Conservation (phyloP, 2,888 invertebrate genomes). For the Lathronympha strigana region DNA sequence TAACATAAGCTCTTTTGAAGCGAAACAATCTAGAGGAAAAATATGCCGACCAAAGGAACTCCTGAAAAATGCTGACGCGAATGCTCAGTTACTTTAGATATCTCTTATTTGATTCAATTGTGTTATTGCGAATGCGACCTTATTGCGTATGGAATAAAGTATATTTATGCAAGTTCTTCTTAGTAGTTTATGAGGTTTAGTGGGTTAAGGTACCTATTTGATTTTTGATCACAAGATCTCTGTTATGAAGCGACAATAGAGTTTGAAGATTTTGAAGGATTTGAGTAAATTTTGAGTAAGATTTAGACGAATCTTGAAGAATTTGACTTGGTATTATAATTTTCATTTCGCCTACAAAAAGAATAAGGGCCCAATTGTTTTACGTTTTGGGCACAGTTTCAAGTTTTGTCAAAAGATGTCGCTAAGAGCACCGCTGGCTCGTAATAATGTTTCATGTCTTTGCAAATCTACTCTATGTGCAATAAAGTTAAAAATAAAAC, state of each 20-base stretch:
- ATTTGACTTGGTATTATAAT: not conserved
- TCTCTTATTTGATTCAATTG: not conserved
- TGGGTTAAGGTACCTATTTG: constrained; percentile 1
- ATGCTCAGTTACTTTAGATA: not conserved
- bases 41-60: constrained; percentile 5
- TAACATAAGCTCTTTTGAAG: not conserved
- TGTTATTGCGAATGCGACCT: not conserved
- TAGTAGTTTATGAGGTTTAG: not conserved
- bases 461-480: too few species aligned
- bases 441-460: too few species aligned
- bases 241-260: constrained; percentile 18
- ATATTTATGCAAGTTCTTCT: not conserved
- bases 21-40: not conserved
- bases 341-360: too few species aligned
- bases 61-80: constrained; percentile 19
- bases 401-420: too few species aligned
- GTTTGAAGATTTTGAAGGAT: constrained; percentile 13
- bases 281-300: not conserved
- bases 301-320: not conserved
- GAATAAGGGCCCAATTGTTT: too few species aligned
- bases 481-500: too few species aligned
- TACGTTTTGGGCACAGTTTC: too few species aligned
- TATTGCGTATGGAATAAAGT: not conserved
- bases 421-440: too few species aligned
- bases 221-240: constrained; percentile 17